Conservation (phyloP, 30 jellyfish, hydroid and myxozoan genomes). For the Aurelia sp. region DNA sequence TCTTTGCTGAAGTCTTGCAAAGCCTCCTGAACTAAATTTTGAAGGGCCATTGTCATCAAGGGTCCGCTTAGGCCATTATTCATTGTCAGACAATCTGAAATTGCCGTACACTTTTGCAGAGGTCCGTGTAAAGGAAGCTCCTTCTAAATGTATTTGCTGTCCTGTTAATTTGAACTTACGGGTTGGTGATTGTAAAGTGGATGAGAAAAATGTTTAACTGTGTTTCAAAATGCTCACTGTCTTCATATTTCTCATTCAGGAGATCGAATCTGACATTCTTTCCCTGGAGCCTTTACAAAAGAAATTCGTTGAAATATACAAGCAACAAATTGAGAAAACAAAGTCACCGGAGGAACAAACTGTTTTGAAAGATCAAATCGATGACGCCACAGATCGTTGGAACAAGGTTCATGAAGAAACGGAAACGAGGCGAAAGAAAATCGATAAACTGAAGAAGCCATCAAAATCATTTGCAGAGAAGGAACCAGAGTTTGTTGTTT, state of each 20-base stretch:
- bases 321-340: constrained; percentile 57
- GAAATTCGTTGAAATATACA: constrained; percentile 55
- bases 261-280: constrained; percentile 52
- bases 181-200: no score
- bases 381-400: constrained; percentile 60
- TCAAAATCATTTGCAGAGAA: constrained; percentile 57
- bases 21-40: no score
- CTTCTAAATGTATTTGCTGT: no score
- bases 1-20: no score
- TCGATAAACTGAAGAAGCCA: constrained; percentile 74
- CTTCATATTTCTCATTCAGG: constrained; percentile 1
- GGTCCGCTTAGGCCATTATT: not conserved
- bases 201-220: no score
- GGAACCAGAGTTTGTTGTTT: constrained; percentile 59
- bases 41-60: no score
- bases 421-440: constrained; percentile 42
- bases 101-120: no score
- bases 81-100: no score
- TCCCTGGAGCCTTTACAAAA: constrained; percentile 72
- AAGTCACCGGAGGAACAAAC: constrained; percentile 42
- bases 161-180: no score
- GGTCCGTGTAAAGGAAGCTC: no score
- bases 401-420: constrained; percentile 33
- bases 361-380: constrained; percentile 57
- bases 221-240: not conserved